These are phyloP conservation scores for Hyla sarda DNA, from an alignment of 2,113 vertebrate species.

Conservation along the genomic window DNA sequence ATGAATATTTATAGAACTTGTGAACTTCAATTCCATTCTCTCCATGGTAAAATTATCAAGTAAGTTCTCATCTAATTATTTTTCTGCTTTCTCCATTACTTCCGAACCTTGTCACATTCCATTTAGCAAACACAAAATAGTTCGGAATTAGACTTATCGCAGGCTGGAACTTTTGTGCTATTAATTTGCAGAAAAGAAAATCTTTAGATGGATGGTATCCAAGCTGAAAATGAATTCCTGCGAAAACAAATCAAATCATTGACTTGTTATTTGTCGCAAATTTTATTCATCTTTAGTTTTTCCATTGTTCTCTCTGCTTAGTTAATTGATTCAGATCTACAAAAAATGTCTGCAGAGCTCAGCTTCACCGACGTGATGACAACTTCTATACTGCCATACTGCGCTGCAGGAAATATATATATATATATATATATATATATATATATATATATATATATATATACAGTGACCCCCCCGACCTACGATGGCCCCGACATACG, in stretches of 20 bases:
- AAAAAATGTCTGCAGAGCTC: background rate
- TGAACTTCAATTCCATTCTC: constrained; percentile 75
- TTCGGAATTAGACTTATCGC: constrained; percentile 75
- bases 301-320: constrained; percentile 5
- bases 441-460: no score
- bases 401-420: no score
- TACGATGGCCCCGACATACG: no score
- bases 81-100: constrained; percentile 69
- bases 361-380: background rate
- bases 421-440: no score
- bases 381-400: no score
- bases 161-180: constrained; percentile 75
- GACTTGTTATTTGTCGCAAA: constrained; percentile 16
- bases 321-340: background rate
- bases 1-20: constrained; percentile 76
- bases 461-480: no score
- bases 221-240: constrained; percentile 80
- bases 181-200: constrained; percentile 78
- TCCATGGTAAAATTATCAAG: constrained; percentile 76
- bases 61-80: constrained; percentile 83
- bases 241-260: constrained; percentile 70
- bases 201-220: constrained; percentile 78
- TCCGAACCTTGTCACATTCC: constrained; percentile 77
- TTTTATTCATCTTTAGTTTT: constrained; percentile 5
- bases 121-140: constrained; percentile 79